phyloP scores from a whole-genome alignment of 2,797 vertebrate species.

The Lepidocolaptes lacrymiger region DNA sequence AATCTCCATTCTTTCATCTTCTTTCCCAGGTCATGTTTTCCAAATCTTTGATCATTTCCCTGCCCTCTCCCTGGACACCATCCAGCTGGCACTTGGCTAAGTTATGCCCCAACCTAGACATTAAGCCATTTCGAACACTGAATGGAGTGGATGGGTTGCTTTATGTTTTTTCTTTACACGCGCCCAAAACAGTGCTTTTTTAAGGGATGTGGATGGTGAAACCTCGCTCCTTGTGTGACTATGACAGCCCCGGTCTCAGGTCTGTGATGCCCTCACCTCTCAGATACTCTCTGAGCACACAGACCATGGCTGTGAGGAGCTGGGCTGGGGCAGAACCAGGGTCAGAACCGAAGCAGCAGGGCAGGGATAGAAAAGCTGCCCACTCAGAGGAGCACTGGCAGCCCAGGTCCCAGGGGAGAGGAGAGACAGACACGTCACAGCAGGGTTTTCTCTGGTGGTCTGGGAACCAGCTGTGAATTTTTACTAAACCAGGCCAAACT shows the following conservation, averaged over 20 bases:
- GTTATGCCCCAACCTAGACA: not conserved
- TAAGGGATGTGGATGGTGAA: not conserved
- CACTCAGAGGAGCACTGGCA: not conserved
- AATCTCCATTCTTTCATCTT: conserved; percentile 46
- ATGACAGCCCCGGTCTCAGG: fast-evolving
- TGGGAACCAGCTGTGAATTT: not conserved
- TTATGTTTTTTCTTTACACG: not conserved
- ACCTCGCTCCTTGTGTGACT: not conserved
- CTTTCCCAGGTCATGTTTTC: conserved; percentile 30
- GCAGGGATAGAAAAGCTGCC: not conserved
- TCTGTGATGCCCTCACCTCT: fast-evolving
- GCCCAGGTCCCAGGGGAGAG: not conserved
- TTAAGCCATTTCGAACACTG: not conserved
- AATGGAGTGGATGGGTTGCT: not conserved
- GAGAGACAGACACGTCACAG: not conserved
- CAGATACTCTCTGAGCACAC: fast-evolving
- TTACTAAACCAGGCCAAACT: not conserved
- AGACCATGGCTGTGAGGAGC: not conserved
- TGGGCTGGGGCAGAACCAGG: not conserved
- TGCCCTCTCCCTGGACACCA: not conserved
- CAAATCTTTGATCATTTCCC: conserved; percentile 34
- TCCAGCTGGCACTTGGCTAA: conserved; percentile 28
- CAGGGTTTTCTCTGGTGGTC: not conserved
- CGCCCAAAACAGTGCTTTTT: not conserved
- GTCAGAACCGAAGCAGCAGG: fast-evolving